Evolutionary conservation across 2,888 invertebrate genomes (phyloP).

Genomic region (Gryllus longicercus): DNA sequence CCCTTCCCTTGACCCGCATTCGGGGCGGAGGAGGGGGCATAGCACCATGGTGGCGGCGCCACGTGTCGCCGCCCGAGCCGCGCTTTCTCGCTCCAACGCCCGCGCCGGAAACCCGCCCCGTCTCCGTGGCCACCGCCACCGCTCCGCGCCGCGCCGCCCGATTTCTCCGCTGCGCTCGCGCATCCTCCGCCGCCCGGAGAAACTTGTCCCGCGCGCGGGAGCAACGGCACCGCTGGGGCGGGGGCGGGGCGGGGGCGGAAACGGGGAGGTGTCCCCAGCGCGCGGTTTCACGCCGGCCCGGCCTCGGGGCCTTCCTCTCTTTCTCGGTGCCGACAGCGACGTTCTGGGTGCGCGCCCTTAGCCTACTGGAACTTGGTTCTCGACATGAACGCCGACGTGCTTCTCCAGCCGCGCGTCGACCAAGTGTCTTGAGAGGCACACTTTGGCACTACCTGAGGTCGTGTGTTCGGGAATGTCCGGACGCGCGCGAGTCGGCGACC

Average conservation of each 20-base stretch:
- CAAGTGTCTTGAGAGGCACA: neutral
- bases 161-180: neutral
- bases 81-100: neutral
- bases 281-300: too few species aligned
- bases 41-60: too few species aligned
- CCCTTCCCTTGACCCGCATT: too few species aligned
- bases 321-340: neutral
- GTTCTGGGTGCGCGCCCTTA: neutral
- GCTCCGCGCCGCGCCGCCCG: neutral
- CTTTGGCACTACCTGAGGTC: slow-evolving; percentile 17
- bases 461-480: neutral
- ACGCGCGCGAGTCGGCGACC: neutral
- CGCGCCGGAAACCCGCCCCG: too few species aligned
- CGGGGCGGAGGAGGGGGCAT: too few species aligned
- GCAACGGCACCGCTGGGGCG: neutral
- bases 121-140: too few species aligned
- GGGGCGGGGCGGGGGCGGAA: too few species aligned
- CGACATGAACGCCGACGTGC: neutral
- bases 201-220: neutral
- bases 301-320: too few species aligned
- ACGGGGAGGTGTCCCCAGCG: too few species aligned
- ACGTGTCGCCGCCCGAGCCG: neutral
- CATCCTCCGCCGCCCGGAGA: neutral
- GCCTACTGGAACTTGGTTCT: too few species aligned
- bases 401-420: neutral